Conservation (phyloP, 2,797 vertebrate genomes). For the Catostomus latipinnis region DNA sequence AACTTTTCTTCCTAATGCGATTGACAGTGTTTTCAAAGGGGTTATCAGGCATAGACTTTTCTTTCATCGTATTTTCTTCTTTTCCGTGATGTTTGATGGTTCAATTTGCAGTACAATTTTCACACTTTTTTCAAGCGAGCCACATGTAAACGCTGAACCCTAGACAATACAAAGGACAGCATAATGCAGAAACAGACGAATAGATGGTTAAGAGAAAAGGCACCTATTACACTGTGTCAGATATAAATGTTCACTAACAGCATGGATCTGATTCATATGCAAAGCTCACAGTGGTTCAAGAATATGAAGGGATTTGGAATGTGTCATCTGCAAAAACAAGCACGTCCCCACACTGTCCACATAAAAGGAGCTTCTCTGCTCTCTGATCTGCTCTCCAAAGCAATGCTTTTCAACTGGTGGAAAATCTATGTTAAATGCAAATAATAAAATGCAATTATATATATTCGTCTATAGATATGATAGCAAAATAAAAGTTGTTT, state of each 20-base stretch:
- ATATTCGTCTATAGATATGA: too few species aligned
- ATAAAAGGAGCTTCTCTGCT: background rate
- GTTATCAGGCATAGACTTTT: constrained; percentile 22
- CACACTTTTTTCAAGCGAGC: constrained; percentile 26
- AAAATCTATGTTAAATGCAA: too few species aligned
- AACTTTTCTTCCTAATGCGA: constrained; percentile 34
- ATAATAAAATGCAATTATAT: too few species aligned
- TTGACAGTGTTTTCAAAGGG: constrained; percentile 32
- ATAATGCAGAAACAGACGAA: background rate
- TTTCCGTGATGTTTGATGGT: constrained; percentile 20
- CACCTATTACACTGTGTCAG: background rate
- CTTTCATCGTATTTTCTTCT: constrained; percentile 27
- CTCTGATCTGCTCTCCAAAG: background rate
- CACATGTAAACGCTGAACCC: constrained; percentile 1
- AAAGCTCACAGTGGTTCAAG: background rate
- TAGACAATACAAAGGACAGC: background rate
- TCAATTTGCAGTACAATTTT: constrained; percentile 31
- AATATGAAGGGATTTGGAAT: background rate
- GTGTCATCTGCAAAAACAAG: background rate
- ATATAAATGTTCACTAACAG: constrained; percentile 2
- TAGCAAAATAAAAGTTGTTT: too few species aligned
- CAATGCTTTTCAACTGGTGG: too few species aligned
- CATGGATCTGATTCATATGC: constrained; percentile 1
- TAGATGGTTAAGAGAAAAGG: constrained; percentile 9
- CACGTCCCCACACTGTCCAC: background rate